phyloP scores from a whole-genome alignment of 2,113 vertebrate species.

The Chloropsis cyanopogon region DNA sequence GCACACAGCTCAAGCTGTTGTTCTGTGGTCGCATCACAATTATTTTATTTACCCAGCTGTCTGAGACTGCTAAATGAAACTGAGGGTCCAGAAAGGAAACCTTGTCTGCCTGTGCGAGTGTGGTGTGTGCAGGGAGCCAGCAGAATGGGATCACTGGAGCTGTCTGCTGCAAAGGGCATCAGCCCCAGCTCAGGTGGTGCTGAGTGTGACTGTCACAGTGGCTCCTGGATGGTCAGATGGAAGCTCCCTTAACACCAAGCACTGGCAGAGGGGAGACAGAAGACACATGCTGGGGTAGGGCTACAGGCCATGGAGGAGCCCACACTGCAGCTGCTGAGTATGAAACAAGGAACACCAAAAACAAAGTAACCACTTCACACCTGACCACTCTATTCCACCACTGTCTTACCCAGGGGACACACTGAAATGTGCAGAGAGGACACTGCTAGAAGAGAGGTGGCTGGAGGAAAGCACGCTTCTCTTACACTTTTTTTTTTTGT shows the following conservation, averaged over 20 bases:
- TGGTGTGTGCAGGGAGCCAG: background rate
- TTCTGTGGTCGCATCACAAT: background rate
- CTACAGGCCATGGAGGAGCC: background rate
- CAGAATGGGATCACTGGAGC: background rate
- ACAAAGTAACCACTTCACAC: background rate
- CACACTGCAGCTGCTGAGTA: accelerated
- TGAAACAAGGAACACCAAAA: background rate
- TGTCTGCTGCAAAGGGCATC: too few species aligned
- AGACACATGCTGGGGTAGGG: accelerated
- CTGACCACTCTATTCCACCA: background rate
- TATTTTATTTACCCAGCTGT: background rate
- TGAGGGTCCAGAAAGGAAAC: background rate
- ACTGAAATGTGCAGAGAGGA: background rate
- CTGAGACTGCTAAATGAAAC: background rate
- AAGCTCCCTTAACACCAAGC: background rate
- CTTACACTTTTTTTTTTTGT: background rate
- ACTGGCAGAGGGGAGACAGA: background rate
- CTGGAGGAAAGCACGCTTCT: accelerated
- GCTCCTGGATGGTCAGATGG: background rate
- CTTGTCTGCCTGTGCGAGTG: background rate
- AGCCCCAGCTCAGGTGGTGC: background rate
- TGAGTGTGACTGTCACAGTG: background rate
- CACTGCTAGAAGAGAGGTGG: background rate
- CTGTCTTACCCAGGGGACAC: background rate
- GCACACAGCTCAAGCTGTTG: background rate